Evolutionary conservation across 2,797 vertebrate species (phyloP), one percentile per base, ranked within the genome.

Genomic region (Diceros bicornis): DNA sequence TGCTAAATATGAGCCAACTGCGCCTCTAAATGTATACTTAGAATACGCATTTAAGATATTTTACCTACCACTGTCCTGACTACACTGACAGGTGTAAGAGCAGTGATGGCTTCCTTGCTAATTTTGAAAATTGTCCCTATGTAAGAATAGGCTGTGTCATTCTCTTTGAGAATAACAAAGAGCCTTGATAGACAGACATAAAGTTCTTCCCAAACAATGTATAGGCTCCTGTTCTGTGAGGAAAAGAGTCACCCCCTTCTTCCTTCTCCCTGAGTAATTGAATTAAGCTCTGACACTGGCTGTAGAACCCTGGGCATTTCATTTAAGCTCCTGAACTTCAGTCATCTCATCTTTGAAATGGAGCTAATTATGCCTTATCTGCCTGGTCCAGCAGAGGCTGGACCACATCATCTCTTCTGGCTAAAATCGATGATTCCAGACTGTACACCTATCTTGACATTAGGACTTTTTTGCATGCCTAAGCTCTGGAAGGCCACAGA

Each of bases 361-460:
- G 61, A 59, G 12, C n/a, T 66, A 50, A 27, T 8, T 27, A 55
- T 29, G 12, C 14, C 68, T 61, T 41, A 50, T 25, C 17, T 23
- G 20, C n/a, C 7, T 84, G 59, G 27, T 20, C 55, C 64, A 5
- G 55, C 10, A 16, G 64, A 8, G 50, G 23, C 37, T 23, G 37
- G 74, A 62, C 47, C 7, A 17, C 9, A 16, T 10, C 21, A 23
- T 8, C 61, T 66, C 74, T 81, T 77, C 44, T 12, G 55, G 41
- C 13, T 18, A 69, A 81, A 34, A 32, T 29, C 89, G 85, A 41
- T n/a, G 47, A 89, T 16, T 77, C 55, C 9, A 85, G 47, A 52
- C 7, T 7, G 2, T 7, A 1, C 18, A 0, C 6, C 0, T 27
- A 2, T 7, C 4, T 21, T 78, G 23, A 50, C 4, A 25, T 0